Evolutionary conservation across 2,113 vertebrate species (phyloP).

Genomic region (Passer domesticus): DNA sequence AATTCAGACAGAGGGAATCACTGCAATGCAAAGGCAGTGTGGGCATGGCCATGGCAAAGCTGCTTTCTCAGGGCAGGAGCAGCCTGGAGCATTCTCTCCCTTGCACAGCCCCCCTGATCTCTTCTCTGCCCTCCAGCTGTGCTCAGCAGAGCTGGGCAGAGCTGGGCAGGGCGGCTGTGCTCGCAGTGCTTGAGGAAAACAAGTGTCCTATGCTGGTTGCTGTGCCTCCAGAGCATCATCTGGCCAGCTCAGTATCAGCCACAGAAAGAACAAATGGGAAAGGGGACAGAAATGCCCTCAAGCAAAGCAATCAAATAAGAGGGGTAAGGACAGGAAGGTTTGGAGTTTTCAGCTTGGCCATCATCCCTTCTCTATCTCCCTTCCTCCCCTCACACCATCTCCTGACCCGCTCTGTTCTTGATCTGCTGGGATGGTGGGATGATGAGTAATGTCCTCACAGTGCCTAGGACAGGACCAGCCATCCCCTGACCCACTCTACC

Average conservation of each 20-base stretch:
- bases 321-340: neutral
- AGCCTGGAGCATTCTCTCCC: neutral
- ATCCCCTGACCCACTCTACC: neutral
- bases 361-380: neutral
- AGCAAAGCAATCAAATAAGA: neutral
- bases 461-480: neutral
- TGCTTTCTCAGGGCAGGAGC: neutral
- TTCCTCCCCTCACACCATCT: neutral
- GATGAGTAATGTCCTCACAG: neutral
- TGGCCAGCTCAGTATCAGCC: neutral
- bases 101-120: neutral
- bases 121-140: neutral
- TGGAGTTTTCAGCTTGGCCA: neutral
- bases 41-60: neutral
- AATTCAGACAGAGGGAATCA: neutral
- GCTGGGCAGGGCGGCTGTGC: rapidly evolving
- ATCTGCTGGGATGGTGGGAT: neutral
- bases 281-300: neutral
- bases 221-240: neutral
- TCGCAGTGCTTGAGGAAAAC: neutral
- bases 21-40: neutral
- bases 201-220: neutral
- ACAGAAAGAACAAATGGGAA: neutral
- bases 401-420: neutral
- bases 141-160: neutral